Percentiles rank a stretch among this genome's conserved stretches.
Evolutionary conservation across 2,797 vertebrate genomes (phyloP).

Genomic region (Ctenochaetus hawaiiensis): DNA sequence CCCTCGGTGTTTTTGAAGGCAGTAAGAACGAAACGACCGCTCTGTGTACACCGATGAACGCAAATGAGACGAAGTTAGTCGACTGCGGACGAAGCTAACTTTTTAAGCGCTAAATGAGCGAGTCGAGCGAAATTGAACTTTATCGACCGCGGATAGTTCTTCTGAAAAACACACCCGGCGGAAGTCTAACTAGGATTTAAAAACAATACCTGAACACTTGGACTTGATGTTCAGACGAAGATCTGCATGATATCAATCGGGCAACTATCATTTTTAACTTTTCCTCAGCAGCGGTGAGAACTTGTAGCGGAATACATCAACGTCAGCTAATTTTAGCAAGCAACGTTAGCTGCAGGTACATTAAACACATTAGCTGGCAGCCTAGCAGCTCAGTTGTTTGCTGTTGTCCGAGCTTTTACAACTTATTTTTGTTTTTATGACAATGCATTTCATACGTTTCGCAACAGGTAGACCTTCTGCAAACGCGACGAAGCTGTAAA

Average conservation of each 20-base stretch:
- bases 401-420: background rate
- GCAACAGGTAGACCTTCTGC: constrained; percentile 66
- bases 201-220: background rate
- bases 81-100: constrained; percentile 52
- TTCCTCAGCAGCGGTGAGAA: constrained; percentile 14
- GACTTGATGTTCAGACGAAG: background rate
- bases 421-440: constrained; percentile 6
- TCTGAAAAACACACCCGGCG: constrained; percentile 42
- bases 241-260: background rate
- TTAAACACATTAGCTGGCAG: constrained; percentile 61
- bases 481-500: constrained; percentile 19
- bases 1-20: constrained; percentile 7
- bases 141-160: constrained; percentile 48
- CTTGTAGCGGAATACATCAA: constrained; percentile 32
- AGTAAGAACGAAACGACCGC: background rate
- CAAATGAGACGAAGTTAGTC: background rate
- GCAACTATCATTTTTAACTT: constrained; percentile 42
- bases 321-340: constrained; percentile 66
- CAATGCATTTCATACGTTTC: constrained; percentile 50
- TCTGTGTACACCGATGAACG: background rate
- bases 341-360: constrained; percentile 32
- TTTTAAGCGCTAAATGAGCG: constrained; percentile 39
- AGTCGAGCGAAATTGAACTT: constrained; percentile 69
- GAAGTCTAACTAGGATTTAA: constrained; percentile 46
- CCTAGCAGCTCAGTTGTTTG: background rate